Percentiles rank a stretch among this genome's conserved stretches.
phyloP scores from a whole-genome alignment of 2,797 vertebrate species.

The Luscinia luscinia region DNA sequence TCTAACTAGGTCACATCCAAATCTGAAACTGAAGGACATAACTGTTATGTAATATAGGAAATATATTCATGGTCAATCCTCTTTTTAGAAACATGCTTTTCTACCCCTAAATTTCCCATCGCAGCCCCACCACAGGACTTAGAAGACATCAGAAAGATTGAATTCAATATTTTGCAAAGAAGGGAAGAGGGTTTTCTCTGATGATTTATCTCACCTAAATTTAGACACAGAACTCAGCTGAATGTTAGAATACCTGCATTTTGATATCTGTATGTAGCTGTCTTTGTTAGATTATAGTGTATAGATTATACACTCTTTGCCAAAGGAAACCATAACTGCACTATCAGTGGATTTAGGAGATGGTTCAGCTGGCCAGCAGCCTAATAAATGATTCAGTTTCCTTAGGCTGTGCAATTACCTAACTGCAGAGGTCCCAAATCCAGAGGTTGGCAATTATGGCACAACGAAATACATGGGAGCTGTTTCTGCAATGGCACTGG shows the following conservation, averaged over 20 bases:
- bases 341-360: neutral
- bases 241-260: neutral
- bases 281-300: neutral
- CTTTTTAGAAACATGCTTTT: neutral
- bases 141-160: neutral
- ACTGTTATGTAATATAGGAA: neutral
- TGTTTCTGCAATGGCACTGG: neutral
- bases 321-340: neutral
- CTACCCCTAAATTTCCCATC: neutral
- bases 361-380: neutral
- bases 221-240: neutral
- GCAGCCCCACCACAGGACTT: neutral
- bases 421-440: neutral
- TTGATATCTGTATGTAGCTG: neutral
- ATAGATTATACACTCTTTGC: neutral
- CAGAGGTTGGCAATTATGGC: neutral
- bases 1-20: neutral
- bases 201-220: neutral
- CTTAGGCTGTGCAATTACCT: neutral
- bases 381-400: neutral
- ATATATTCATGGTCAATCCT: neutral
- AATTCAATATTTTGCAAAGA: neutral
- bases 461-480: neutral
- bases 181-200: neutral
- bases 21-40: neutral